Evolutionary conservation across 2,113 vertebrate species (phyloP), one percentile per base, ranked within the genome.

Genomic region (Calyptomena viridis): DNA sequence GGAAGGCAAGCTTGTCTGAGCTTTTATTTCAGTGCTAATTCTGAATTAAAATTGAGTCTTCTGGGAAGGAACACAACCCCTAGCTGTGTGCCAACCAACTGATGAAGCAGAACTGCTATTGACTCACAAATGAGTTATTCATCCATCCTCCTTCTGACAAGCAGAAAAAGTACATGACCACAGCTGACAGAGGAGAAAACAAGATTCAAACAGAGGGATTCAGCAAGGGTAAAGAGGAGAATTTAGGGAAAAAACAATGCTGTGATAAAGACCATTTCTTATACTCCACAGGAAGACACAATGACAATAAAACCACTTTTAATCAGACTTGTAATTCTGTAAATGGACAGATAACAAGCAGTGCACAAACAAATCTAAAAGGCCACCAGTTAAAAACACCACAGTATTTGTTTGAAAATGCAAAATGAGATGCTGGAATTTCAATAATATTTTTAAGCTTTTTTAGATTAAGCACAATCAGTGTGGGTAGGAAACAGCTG

Each of bases 71-170:
- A 79, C 63, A 73, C 66, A 89, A 74, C 8, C 50, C 21, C 89
- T 60, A 66, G 90, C 73, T 55, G 46, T 47, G 67, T 27, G 84
- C 58, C 95, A 97, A 82, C 22, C 47, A 90, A 33, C 68, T 94
- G 46, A 62, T 7, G 85, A 93, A 94, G 93, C 93, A 95, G 92
- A 95, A 95, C 88, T 6, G 30, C 90, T 94, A 30, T 78, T 82
- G 93, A 88, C 90, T 93, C 87, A 88, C 91, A 91, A 75, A 89
- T 44, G 78, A 95, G 84, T 90, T 96, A 88, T 49, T 81, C 72
- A 90, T 59, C 71, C 81, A 78, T 55, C 31, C 77, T 79, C 64
- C 46, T 78, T 20, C 77, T 81, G 93, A 97, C 92, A 96, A 83
- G 87, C 76, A 83, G 72, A 37, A 89, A 89, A 80, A 85, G 71